Evolutionary conservation across 1,140 invertebrate genomes (phyloP).

Genomic region (Melanaphis sacchari): DNA sequence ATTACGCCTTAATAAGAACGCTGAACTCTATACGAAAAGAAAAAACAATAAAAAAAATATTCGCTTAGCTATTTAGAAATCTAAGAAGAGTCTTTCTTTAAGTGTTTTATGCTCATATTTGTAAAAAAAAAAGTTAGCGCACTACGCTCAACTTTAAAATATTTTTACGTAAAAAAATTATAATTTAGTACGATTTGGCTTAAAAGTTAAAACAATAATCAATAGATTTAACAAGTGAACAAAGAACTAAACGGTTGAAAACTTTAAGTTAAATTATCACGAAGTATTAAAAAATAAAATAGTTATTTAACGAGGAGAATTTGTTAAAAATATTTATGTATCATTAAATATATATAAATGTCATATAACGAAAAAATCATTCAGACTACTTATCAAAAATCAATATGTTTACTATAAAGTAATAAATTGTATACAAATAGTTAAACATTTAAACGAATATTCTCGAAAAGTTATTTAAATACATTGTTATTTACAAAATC

Average conservation of each 20-base stretch:
- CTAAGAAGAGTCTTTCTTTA: neutral
- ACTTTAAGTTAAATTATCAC: neutral
- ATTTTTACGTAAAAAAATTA: neutral
- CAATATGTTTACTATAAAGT: neutral
- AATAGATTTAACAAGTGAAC: neutral
- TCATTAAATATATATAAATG: no score
- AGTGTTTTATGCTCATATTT: slow-evolving; percentile 47
- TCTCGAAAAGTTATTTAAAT: neutral
- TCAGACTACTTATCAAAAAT: neutral
- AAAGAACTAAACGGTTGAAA: neutral
- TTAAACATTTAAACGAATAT: neutral
- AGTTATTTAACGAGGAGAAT: neutral
- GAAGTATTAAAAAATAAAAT: neutral
- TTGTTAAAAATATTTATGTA: neutral
- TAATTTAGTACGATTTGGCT: neutral
- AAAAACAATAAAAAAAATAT: neutral
- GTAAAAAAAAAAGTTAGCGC: neutral
- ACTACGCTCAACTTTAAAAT: neutral
- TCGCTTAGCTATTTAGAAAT: neutral
- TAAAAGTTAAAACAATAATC: neutral
- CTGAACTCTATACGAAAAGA: neutral
- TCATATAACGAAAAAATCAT: neutral
- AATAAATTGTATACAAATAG: neutral
- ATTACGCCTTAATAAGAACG: neutral
- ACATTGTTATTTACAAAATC: neutral